phyloP scores from a whole-genome alignment of 2,888 invertebrate species.

The Ephialtes manifestator region DNA sequence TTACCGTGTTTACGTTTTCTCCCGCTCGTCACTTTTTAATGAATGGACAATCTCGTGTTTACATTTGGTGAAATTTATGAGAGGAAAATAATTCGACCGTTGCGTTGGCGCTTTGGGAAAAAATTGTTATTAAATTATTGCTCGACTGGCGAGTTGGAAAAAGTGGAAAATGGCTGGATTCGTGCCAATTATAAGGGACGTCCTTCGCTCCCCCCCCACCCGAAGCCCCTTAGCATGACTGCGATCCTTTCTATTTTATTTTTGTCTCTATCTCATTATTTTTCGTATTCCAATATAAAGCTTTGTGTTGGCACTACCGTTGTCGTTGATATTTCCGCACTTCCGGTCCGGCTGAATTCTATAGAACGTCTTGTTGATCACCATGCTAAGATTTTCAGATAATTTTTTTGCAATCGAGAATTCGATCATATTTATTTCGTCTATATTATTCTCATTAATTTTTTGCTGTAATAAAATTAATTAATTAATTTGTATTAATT shows the following conservation, averaged over 20 bases:
- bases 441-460: neutral
- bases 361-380: neutral
- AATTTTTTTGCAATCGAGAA: slow-evolving; percentile 3
- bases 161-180: neutral
- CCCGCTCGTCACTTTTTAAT: neutral
- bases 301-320: slow-evolving; percentile 17
- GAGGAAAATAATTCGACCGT: neutral
- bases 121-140: slow-evolving; percentile 29
- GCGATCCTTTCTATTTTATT: slow-evolving; percentile 13
- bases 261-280: slow-evolving; percentile 28
- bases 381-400: too few species aligned
- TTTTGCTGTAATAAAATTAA: neutral
- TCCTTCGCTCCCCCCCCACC: neutral
- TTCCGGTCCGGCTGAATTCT: neutral
- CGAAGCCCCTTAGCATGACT: neutral
- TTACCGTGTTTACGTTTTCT: neutral
- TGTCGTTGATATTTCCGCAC: neutral
- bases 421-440: neutral
- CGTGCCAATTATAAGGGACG: slow-evolving; percentile 20
- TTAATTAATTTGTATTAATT: too few species aligned
- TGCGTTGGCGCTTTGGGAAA: neutral
- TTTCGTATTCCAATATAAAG: neutral
- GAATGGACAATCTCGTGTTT: neutral
- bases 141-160: slow-evolving; percentile 2
- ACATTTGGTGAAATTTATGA: neutral